Conservation (phyloP, 2,888 invertebrate species). For the Schizotus pectinicornis region DNA sequence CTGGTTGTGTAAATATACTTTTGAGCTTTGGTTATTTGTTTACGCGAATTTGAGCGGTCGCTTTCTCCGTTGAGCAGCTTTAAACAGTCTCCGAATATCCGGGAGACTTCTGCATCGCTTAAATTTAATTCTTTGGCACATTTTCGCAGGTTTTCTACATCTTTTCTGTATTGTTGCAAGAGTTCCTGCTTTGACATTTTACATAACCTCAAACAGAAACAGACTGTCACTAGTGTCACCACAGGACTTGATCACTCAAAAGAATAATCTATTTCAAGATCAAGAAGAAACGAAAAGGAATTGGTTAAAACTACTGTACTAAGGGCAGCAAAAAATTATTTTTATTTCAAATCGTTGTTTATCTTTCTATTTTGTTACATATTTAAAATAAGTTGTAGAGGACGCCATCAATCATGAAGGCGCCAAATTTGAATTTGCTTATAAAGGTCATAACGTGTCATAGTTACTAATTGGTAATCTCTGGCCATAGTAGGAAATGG, state of each 20-base stretch:
- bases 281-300: background rate
- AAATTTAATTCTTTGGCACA: constrained; percentile 67
- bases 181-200: constrained; percentile 54
- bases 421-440: too few relatives aligned
- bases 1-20: constrained; percentile 23
- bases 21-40: constrained; percentile 35
- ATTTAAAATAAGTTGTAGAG: background rate
- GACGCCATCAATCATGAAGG: too few relatives aligned
- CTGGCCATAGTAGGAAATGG: too few relatives aligned
- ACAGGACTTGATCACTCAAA: background rate
- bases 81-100: constrained; percentile 66
- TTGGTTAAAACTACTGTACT: background rate
- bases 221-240: background rate
- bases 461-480: too few relatives aligned
- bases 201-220: constrained; percentile 36
- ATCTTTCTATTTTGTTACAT: background rate
- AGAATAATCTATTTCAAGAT: background rate
- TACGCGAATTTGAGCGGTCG: constrained; percentile 29
- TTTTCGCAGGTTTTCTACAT: constrained; percentile 65
- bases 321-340: background rate
- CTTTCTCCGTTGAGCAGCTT: constrained; percentile 53
- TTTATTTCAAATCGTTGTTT: background rate
- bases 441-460: too few relatives aligned
- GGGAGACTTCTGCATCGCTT: constrained; percentile 67
- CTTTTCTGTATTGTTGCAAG: constrained; percentile 62